phyloP scores from a whole-genome alignment of 1,140 invertebrate species.

The Pantala flavescens region DNA sequence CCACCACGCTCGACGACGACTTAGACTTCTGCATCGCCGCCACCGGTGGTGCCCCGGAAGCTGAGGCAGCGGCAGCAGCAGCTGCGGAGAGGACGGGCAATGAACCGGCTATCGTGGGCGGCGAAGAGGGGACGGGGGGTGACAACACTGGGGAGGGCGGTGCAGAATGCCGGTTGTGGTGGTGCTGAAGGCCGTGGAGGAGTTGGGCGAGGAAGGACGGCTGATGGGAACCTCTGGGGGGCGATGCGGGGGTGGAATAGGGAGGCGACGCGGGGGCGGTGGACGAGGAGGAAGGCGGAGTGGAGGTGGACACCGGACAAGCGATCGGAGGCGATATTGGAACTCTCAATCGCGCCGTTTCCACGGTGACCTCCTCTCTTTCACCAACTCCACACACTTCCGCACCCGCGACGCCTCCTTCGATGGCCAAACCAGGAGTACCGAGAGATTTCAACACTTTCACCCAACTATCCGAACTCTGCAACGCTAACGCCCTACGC shows the following conservation, averaged over 20 bases:
- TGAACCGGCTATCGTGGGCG: constrained; percentile 11
- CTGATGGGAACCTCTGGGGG: constrained; percentile 17
- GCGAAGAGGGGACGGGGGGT: constrained; percentile 1
- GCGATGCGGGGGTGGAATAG: constrained; percentile 40
- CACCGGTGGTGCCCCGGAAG: constrained; percentile 26
- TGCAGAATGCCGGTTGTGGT: background rate
- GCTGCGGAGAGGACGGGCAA: constrained; percentile 15
- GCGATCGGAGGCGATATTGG: constrained; percentile 38
- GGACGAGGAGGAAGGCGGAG: constrained; percentile 30
- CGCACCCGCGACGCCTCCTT: constrained; percentile 27
- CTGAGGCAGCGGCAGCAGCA: constrained; percentile 36
- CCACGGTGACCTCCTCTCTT: constrained; percentile 22
- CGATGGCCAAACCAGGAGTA: constrained; percentile 29
- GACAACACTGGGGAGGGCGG: background rate
- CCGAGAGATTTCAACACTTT: background rate
- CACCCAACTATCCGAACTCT: constrained; percentile 19
- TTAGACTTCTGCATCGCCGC: constrained; percentile 78
- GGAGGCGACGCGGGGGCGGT: constrained; percentile 33
- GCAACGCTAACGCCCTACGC: constrained; percentile 30
- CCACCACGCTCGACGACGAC: constrained; percentile 62
- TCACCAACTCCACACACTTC: constrained; percentile 30
- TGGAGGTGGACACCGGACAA: constrained; percentile 44
- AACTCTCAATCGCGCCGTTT: background rate
- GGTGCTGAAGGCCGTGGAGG: constrained; percentile 31
- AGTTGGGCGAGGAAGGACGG: constrained; percentile 26